Evolutionary conservation across 2,888 invertebrate genomes (phyloP).

Genomic region (Leptinotarsa haldemani): DNA sequence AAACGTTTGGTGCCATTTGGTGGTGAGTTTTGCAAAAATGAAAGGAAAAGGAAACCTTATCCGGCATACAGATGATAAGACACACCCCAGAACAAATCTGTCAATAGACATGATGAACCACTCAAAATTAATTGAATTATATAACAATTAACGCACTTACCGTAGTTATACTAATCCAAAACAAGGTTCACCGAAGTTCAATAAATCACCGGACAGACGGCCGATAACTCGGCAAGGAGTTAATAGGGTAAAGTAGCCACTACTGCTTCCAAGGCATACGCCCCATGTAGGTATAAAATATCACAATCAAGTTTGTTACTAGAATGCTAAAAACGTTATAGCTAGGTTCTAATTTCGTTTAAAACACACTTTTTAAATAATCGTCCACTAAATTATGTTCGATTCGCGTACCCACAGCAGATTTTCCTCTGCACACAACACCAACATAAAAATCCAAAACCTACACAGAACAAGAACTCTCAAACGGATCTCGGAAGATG

Average conservation of each 20-base stretch:
- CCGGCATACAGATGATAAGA: slow-evolving; percentile 37
- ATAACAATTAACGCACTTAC: slow-evolving; percentile 37
- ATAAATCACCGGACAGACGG: slow-evolving; percentile 40
- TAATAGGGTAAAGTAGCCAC: slow-evolving; percentile 41
- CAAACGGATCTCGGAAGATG: neutral
- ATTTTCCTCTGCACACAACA: slow-evolving; percentile 54
- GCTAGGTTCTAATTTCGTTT: neutral
- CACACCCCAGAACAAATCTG: slow-evolving; percentile 44
- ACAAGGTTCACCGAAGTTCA: slow-evolving; percentile 35
- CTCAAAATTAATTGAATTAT: slow-evolving; percentile 23
- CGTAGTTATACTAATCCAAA: slow-evolving; percentile 46
- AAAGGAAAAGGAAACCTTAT: slow-evolving; percentile 15
- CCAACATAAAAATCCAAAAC: slow-evolving; percentile 30
- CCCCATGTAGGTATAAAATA: slow-evolving; percentile 53
- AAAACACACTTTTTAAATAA: slow-evolving; percentile 11
- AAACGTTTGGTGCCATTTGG: too few relatives aligned
- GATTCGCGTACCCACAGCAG: slow-evolving; percentile 59
- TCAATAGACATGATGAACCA: slow-evolving; percentile 16
- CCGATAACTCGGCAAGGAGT: slow-evolving; percentile 41
- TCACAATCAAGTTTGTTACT: slow-evolving; percentile 15
- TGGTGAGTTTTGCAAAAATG: neutral
- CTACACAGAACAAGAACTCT: slow-evolving; percentile 20
- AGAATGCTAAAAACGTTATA: neutral
- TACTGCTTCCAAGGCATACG: slow-evolving; percentile 59
- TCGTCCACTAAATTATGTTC: slow-evolving; percentile 46